These are phyloP conservation scores for Caenorhabditis sp. DNA, from an alignment of 2,888 invertebrate species.

Conservation along the genomic window DNA sequence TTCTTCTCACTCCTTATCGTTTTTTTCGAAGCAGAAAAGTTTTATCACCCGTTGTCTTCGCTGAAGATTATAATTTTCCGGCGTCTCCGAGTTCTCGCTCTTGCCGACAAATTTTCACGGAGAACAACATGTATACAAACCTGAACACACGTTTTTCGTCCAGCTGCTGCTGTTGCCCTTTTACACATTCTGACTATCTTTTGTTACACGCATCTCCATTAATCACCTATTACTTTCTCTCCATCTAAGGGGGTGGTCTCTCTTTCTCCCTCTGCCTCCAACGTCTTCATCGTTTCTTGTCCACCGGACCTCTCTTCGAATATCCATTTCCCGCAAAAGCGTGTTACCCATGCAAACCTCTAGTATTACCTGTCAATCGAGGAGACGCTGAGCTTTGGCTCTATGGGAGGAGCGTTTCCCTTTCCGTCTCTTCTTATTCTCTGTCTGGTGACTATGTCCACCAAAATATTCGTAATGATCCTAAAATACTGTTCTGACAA, in stretches of 20 bases:
- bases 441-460: conserved; percentile 21
- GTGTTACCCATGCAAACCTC: conserved; percentile 51
- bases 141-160: conserved; percentile 1
- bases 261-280: too few relatives aligned
- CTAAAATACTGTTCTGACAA: conserved; percentile 45
- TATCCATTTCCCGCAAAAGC: conserved; percentile 40
- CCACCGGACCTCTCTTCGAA: conserved; percentile 22
- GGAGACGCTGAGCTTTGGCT: conserved; percentile 33
- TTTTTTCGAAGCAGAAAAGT: not conserved
- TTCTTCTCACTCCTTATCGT: not conserved
- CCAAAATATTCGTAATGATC: conserved; percentile 31
- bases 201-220: conserved; percentile 52
- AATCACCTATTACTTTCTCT: conserved; percentile 52
- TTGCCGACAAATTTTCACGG: conserved; percentile 8
- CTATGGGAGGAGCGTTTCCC: conserved; percentile 40
- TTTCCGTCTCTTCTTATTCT: conserved; percentile 38
- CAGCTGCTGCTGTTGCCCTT: not conserved
- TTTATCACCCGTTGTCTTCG: conserved; percentile 2
- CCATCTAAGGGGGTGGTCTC: conserved; percentile 34
- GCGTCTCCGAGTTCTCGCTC: conserved; percentile 12
- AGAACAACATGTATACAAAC: not conserved
- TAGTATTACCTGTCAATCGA: conserved; percentile 58
- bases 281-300: conserved; percentile 16
- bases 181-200: conserved; percentile 19
- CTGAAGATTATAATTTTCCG: not conserved